Percentiles rank a stretch among this genome's conserved stretches.
These are phyloP conservation scores for Myiagra hebetior DNA, from an alignment of 2,113 vertebrate genomes.

Conservation along the genomic window DNA sequence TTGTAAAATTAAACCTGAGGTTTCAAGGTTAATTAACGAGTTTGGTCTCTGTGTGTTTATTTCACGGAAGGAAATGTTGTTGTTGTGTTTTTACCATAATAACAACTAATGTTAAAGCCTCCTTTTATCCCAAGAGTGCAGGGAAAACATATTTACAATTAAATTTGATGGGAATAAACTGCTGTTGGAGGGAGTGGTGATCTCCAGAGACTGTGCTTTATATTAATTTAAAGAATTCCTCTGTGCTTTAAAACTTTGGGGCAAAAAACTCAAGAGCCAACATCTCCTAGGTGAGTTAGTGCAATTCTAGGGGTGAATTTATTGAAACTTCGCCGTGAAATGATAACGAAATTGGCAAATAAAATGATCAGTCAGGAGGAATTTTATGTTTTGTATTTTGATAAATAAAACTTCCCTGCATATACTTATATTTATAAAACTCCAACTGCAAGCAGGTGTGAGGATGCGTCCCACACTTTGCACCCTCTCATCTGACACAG, in stretches of 20 bases:
- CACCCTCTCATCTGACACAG: rapidly evolving
- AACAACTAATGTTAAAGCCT: neutral
- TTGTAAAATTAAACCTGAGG: neutral
- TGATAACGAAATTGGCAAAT: neutral
- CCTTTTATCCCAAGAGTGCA: neutral
- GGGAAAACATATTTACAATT: neutral
- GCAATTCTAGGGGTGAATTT: neutral
- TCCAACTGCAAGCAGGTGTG: neutral
- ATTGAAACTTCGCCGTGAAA: neutral
- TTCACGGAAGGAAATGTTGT: neutral
- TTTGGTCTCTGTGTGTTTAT: neutral
- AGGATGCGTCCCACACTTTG: neutral
- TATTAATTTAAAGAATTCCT: neutral
- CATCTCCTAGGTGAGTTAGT: neutral
- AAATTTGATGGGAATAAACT: neutral
- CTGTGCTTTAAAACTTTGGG: neutral
- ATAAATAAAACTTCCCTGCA: too few relatives aligned
- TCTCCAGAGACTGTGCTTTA: neutral
- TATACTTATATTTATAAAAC: too few relatives aligned
- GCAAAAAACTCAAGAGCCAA: neutral
- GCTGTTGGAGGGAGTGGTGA: neutral
- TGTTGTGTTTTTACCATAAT: neutral
- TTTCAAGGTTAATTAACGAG: neutral
- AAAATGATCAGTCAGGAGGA: neutral
- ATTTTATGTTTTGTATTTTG: neutral